Base-by-base conservation (phyloP, 2,888 invertebrate species). In the Helicoverpa assulta region DNA sequence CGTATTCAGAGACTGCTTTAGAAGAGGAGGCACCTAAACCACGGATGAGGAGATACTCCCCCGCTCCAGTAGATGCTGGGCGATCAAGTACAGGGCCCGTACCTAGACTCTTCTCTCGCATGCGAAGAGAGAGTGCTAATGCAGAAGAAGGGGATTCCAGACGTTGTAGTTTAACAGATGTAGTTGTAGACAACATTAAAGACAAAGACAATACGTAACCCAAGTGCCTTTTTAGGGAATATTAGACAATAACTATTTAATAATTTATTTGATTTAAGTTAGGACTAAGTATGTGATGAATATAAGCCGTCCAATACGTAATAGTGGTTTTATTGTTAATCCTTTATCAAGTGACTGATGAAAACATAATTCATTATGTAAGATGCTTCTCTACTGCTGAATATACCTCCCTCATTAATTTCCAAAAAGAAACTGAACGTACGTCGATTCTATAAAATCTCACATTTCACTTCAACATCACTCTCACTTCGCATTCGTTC, bases 151-250 rank as follows among this genome's bases (percentile, higher is more conserved):
- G 83, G 67, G 88, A 86, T 82, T 92, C 93, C 4, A 91, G 96
- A 81, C 91, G 95, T 60, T 90, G 91, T 65, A 96, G 96, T 85
- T 86, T 96, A 76, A 96, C 95, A 54, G 96, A 96, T 81, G 87
- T 96, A 84, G 94, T 94, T 76, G 93, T 96, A 87, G 96, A 96
- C 72, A 95, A 90, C 85, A 91, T 93, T 81, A 94, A 94, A 91
- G 94, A 95, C 87, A 93, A 94, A 81, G 83, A 83, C 70, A 84
- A 83, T 73, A 94, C 94, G 90, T 95, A 93, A 90, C 84, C 70
- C 73, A 73, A 77, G 88, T 92, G 91, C 89, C 88, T 90, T 76
- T 76, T 66, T 92, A 93, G 91, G 83, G 79, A 86, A 92, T 90
- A 90, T 88, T 86, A 88, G 85, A 80, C 75, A 85, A 86, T 86